Evolutionary conservation across 1,140 invertebrate species (phyloP).

Genomic region (Melitaea cinxia): DNA sequence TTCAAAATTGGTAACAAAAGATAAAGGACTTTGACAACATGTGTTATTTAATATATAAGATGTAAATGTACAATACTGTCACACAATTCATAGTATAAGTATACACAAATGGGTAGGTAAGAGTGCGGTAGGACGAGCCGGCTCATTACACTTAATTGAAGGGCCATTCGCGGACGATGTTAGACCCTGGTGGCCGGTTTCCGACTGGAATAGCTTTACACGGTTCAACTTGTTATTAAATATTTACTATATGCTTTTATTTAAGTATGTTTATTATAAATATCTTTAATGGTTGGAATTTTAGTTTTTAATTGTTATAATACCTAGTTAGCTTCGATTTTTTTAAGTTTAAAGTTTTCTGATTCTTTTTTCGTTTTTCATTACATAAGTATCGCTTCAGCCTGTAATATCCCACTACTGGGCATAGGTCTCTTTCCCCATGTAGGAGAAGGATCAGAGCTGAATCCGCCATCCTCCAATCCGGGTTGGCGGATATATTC

Average conservation of each 20-base stretch:
- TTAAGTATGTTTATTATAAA: constrained; percentile 10
- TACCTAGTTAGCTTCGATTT: not conserved
- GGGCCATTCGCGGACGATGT: constrained; percentile 67
- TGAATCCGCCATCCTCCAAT: too few relatives aligned
- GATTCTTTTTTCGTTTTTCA: too few relatives aligned
- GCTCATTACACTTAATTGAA: constrained; percentile 77
- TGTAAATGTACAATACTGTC: not conserved
- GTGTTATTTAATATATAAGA: not conserved
- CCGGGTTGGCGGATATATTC: too few relatives aligned
- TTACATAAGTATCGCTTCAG: too few relatives aligned
- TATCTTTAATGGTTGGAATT: not conserved
- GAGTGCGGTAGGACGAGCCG: constrained; percentile 44
- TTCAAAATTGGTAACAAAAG: not conserved
- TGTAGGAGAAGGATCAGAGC: too few relatives aligned
- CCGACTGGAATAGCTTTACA: constrained; percentile 53
- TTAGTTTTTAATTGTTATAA: not conserved
- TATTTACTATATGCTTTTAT: constrained; percentile 17
- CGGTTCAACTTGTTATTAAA: constrained; percentile 34
- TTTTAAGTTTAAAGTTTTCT: too few relatives aligned
- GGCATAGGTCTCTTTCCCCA: too few relatives aligned
- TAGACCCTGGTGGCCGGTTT: constrained; percentile 60
- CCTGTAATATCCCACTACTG: too few relatives aligned
- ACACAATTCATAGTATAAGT: constrained; percentile 9
- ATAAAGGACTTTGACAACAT: not conserved
- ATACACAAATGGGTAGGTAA: constrained; percentile 47